Conservation (phyloP, 1,140 invertebrate genomes). For the Euschistus heros region DNA sequence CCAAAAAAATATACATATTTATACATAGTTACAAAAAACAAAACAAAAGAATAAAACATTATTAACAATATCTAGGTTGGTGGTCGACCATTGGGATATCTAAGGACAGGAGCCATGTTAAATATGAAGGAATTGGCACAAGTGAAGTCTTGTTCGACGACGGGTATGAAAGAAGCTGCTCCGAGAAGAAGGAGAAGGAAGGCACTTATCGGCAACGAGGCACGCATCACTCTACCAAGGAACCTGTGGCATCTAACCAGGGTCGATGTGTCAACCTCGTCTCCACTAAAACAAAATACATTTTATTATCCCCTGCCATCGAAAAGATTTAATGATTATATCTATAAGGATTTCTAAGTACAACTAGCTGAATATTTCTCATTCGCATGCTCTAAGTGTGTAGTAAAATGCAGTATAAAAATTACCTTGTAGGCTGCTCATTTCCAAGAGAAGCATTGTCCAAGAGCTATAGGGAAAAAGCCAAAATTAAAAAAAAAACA, state of each 20-base stretch:
- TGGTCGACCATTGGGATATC: constrained; percentile 80
- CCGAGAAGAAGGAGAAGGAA: constrained; percentile 79
- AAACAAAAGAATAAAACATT: background rate
- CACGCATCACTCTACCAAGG: constrained; percentile 73
- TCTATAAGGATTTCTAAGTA: too few relatives aligned
- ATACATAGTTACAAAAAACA: constrained; percentile 1
- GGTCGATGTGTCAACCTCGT: constrained; percentile 50
- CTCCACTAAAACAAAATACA: constrained; percentile 32
- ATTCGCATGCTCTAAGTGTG: background rate
- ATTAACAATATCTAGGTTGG: constrained; percentile 50
- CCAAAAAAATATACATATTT: constrained; percentile 9
- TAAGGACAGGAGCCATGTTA: constrained; percentile 72
- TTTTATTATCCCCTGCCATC: background rate
- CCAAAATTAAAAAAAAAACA: constrained; percentile 31
- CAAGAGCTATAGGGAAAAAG: constrained; percentile 44
- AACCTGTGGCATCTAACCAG: constrained; percentile 65
- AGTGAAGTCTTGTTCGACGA: constrained; percentile 72
- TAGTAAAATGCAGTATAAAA: constrained; percentile 39
- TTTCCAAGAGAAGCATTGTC: constrained; percentile 39
- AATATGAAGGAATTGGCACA: constrained; percentile 67
- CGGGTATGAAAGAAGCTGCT: constrained; percentile 74
- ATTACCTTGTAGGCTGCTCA: constrained; percentile 42
- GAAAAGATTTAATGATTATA: background rate
- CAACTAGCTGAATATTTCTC: background rate
- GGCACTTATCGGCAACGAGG: constrained; percentile 83